Base-by-base conservation (phyloP, 2,113 vertebrate species). In the Alouatta palliata region DNA sequence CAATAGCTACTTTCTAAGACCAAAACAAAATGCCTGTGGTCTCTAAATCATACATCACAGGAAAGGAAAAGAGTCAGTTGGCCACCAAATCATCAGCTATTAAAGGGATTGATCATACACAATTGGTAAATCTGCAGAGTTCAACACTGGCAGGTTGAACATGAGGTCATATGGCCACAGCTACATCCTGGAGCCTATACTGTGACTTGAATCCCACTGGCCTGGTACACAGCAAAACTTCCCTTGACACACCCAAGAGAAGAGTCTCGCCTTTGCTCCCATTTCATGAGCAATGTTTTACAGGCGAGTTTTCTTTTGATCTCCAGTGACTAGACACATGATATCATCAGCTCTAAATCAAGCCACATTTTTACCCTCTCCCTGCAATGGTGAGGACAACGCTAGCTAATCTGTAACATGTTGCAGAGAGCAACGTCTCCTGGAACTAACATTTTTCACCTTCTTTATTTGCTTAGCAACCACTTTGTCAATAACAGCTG, bases 291-390 rank as follows among this genome's bases (percentile, higher is more conserved):
- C 88, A 52, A 40, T 80, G 61, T 73, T 94, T 97, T 66, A 96
- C 54, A 95, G 97, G 79, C 87, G 56, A 89, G 68, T 40, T 83
- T 92, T 82, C 95, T 95, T 97, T 97, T 97, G 91, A 95, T 98
- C 97, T 97, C 56, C 68, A 87, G 19, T 76, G 68, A 97, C 87
- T 94, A 97, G 95, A 96, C 90, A 96, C 73, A 93, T 81, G 92
- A 88, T 95, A 95, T 96, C 96, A 95, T 96, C 92, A 80, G 77
- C 90, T 94, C 80, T 97, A 98, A 97, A 97, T 97, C 92, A 97
- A 97, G 94, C 96, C 96, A 98, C 90, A 93, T 95, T 98, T 94
- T 70, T 75, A 54, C 40, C 81, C 84, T 89, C 70, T 97, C 61
- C 43, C 58, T 90, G 80, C 90, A 87, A 95, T 40, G 87, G 58